These are phyloP conservation scores for Mesochorus sp. DNA, from an alignment of 2,888 invertebrate species.

Conservation along the genomic window DNA sequence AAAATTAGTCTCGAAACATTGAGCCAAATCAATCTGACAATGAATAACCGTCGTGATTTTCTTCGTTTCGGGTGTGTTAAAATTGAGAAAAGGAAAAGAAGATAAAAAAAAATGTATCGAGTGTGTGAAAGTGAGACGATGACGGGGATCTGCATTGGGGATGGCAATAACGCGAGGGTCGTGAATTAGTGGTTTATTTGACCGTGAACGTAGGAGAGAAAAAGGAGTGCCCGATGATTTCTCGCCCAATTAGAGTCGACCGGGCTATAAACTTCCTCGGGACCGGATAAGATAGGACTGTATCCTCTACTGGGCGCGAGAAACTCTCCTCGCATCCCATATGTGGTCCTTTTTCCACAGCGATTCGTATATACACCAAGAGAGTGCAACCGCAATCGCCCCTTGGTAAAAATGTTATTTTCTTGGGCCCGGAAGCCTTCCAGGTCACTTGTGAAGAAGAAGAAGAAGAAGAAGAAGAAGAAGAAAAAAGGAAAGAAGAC, in stretches of 20 bases:
- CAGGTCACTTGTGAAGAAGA: slow-evolving; percentile 71
- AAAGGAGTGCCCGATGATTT: slow-evolving; percentile 82
- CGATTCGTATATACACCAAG: slow-evolving; percentile 49
- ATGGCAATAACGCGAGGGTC: slow-evolving; percentile 77
- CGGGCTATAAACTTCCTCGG: slow-evolving; percentile 80
- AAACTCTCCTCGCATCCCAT: slow-evolving; percentile 25
- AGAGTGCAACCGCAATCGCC: slow-evolving; percentile 36
- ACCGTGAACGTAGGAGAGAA: slow-evolving; percentile 72
- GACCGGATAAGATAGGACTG: slow-evolving; percentile 79
- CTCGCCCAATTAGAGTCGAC: slow-evolving; percentile 82
- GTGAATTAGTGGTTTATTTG: slow-evolving; percentile 77
- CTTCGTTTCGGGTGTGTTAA: not conserved
- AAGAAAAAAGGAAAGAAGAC: slow-evolving; percentile 59
- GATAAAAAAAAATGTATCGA: not conserved
- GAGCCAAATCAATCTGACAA: not conserved
- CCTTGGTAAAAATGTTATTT: slow-evolving; percentile 65
- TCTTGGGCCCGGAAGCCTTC: slow-evolving; percentile 73
- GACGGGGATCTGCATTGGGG: slow-evolving; percentile 28
- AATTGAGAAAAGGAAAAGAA: not conserved
- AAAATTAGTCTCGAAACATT: too few species aligned
- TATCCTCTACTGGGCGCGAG: slow-evolving; percentile 68
- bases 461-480: slow-evolving; percentile 22
- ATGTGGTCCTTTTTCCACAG: slow-evolving; percentile 39
- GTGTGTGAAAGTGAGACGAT: slow-evolving; percentile 2
- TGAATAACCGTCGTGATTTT: not conserved